These are phyloP conservation scores for Microctonus brassicae DNA, from an alignment of 2,888 invertebrate species.

Conservation along the genomic window DNA sequence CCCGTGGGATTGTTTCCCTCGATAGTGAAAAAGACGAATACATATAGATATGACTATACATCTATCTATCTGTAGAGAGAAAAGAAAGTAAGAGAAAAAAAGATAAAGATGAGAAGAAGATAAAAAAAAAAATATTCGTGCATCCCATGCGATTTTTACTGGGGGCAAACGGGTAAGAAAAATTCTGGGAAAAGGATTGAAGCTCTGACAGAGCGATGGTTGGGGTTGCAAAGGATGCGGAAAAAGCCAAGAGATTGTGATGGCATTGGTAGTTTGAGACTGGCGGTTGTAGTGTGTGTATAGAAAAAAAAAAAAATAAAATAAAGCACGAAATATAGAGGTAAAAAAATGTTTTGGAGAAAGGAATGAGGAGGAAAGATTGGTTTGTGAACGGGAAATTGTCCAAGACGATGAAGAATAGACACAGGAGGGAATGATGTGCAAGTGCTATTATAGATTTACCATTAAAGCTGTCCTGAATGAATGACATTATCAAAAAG, in stretches of 20 bases:
- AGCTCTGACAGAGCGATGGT: background rate
- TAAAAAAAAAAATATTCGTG: slow-evolving; percentile 1
- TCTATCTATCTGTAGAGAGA: too few relatives aligned
- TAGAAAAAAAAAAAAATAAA: slow-evolving; percentile 22
- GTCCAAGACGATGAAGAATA: slow-evolving; percentile 27
- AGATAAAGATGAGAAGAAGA: background rate
- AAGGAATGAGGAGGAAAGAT: slow-evolving; percentile 6
- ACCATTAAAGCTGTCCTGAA: slow-evolving; percentile 45
- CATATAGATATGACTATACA: background rate
- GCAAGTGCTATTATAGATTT: slow-evolving; percentile 46
- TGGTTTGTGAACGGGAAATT: slow-evolving; percentile 16
- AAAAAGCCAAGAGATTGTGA: slow-evolving; percentile 12
- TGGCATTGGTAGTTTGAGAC: background rate
- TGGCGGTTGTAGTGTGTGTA: background rate
- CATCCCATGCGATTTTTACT: slow-evolving; percentile 13
- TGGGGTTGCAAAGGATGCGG: background rate
- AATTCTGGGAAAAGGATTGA: slow-evolving; percentile 31
- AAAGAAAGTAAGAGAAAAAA: background rate
- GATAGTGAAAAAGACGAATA: slow-evolving; percentile 27
- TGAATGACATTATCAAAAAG: slow-evolving; percentile 40
- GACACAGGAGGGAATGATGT: slow-evolving; percentile 16
- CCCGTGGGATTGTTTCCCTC: slow-evolving; percentile 46
- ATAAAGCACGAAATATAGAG: background rate
- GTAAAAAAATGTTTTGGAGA: slow-evolving; percentile 5
- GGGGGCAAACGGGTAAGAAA: slow-evolving; percentile 18